These are phyloP conservation scores for Pyrocephalus nanus DNA, from an alignment of 2,797 vertebrate species.

Conservation along the genomic window DNA sequence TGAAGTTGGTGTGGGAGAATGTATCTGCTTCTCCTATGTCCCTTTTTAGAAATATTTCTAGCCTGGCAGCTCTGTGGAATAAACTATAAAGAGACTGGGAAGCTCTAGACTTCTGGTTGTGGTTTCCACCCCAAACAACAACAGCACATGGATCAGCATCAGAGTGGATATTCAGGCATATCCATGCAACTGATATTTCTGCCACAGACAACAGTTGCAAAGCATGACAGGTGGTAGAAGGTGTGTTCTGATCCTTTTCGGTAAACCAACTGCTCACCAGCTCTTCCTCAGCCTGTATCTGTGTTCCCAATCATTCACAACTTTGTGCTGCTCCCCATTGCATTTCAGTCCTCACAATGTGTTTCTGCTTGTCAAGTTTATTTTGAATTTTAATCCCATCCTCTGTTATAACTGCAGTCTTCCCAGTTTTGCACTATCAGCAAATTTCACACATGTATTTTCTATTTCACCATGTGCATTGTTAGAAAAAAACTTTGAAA, in stretches of 20 bases:
- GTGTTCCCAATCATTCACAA: accelerated
- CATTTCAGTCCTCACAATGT: background rate
- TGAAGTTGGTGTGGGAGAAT: background rate
- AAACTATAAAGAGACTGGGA: background rate
- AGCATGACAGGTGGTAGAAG: background rate
- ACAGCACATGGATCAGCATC: background rate
- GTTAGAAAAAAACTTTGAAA: background rate
- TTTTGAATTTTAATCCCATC: background rate
- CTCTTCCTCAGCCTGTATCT: background rate
- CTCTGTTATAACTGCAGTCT: background rate
- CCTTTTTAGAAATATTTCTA: background rate
- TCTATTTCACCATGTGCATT: background rate
- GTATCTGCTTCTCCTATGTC: background rate
- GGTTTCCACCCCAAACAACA: background rate
- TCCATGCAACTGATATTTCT: background rate
- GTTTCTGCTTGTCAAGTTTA: background rate
- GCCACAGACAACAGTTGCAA: background rate
- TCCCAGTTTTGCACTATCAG: background rate
- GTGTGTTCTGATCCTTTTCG: background rate
- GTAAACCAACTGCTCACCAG: background rate
- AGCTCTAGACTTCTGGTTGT: background rate
- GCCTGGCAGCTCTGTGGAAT: background rate
- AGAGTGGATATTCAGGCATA: background rate
- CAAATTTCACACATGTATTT: background rate
- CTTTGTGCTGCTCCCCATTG: background rate